Conservation (phyloP, 2,113 vertebrate genomes). For the Toxotes jaculatrix region DNA sequence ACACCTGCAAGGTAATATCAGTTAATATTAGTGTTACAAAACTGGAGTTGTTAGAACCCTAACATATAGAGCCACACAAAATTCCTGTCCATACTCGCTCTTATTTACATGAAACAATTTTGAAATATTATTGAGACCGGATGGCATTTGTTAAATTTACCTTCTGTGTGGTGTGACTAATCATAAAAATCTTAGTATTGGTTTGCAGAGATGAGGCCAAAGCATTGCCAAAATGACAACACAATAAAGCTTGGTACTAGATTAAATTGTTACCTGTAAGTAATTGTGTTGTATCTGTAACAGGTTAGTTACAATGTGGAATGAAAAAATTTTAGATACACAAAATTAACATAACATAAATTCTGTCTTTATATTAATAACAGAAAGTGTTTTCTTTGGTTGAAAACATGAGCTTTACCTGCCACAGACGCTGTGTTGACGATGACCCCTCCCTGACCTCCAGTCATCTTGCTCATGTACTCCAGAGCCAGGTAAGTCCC, state of each 20-base stretch:
- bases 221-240: no score
- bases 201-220: no score
- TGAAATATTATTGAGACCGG: not conserved
- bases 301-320: no score
- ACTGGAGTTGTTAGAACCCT: not conserved
- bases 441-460: slow-evolving; percentile 81
- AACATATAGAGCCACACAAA: not conserved
- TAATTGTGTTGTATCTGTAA: no score
- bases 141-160: no score
- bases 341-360: no score
- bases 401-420: slow-evolving; percentile 55
- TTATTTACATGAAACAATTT: not conserved
- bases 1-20: slow-evolving; percentile 69
- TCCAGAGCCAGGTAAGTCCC: slow-evolving; percentile 81
- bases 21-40: not conserved
- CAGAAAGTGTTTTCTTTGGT: not conserved
- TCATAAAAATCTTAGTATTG: no score
- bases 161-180: no score
- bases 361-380: no score
- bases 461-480: slow-evolving; percentile 80
- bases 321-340: no score
- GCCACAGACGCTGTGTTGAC: slow-evolving; percentile 80
- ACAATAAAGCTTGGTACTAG: no score
- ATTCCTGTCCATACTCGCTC: not conserved
- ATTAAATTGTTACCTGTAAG: not conserved